phyloP scores from a whole-genome alignment of 2,888 invertebrate genomes.

The Agrypnus murinus region DNA sequence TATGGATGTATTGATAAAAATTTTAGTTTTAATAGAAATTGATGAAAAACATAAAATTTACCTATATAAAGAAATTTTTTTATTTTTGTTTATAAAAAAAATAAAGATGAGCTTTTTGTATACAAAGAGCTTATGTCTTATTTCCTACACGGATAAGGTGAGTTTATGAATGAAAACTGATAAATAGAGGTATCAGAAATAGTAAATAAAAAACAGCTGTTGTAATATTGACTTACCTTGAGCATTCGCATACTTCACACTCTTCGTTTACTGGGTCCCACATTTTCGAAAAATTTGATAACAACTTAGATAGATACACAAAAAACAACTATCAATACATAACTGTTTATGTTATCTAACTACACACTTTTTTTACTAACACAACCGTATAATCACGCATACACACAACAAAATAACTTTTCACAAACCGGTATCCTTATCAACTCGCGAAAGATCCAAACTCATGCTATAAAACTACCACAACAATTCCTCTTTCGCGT shows the following conservation, averaged over 20 bases:
- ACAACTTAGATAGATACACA: background rate
- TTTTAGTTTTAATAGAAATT: too few relatives aligned
- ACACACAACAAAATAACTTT: too few relatives aligned
- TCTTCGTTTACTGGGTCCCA: slow-evolving; percentile 68
- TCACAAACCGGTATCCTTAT: background rate
- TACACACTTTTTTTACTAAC: too few relatives aligned
- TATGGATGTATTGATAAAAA: background rate
- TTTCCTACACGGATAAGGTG: too few relatives aligned
- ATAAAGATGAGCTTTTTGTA: too few relatives aligned
- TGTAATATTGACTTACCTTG: slow-evolving; percentile 66
- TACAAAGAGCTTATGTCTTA: too few relatives aligned
- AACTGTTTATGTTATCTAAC: background rate
- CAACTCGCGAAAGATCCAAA: background rate
- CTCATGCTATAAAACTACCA: background rate
- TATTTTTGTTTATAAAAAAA: too few relatives aligned
- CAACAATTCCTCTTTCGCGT: background rate
- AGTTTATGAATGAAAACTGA: slow-evolving; percentile 8
- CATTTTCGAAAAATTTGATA: slow-evolving; percentile 41
- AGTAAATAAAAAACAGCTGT: slow-evolving; percentile 49
- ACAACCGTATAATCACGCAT: too few relatives aligned
- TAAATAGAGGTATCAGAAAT: slow-evolving; percentile 4
- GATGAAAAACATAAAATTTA: too few relatives aligned
- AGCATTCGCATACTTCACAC: slow-evolving; percentile 70
- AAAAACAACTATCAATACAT: background rate
- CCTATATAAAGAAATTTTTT: too few relatives aligned